Conservation (phyloP, 2,113 vertebrate species). For the Gobius niger region DNA sequence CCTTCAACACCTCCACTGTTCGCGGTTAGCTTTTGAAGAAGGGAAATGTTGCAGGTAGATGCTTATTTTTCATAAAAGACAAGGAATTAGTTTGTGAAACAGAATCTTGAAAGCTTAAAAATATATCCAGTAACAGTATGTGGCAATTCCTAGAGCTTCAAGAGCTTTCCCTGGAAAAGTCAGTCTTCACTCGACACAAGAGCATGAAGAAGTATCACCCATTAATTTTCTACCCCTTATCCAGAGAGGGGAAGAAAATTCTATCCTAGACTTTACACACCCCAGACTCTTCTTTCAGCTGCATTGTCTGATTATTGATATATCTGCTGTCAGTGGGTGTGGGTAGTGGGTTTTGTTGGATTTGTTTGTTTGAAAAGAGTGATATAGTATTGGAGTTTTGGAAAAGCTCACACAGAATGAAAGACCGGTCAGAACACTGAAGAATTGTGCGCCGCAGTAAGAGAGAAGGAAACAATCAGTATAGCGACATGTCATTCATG, state of each 20-base stretch:
- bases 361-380: background rate
- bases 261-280: too few relatives aligned
- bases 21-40: background rate
- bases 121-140: background rate
- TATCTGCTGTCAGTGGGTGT: background rate
- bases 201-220: too few relatives aligned
- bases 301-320: too few relatives aligned
- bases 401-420: background rate
- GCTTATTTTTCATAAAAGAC: background rate
- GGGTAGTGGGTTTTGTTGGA: background rate
- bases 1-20: constrained; percentile 19
- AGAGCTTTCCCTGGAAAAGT: background rate
- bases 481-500: too few relatives aligned
- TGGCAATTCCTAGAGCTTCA: too few relatives aligned
- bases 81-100: background rate
- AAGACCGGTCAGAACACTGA: background rate
- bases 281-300: too few relatives aligned
- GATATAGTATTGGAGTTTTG: background rate
- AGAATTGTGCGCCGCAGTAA: too few relatives aligned
- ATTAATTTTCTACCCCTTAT: too few relatives aligned
- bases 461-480: too few relatives aligned
- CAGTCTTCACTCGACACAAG: too few relatives aligned
- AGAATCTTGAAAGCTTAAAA: background rate
- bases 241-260: too few relatives aligned
- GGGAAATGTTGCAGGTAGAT: background rate